Conservation (phyloP, 2,113 vertebrate genomes). For the Nibea albiflora region DNA sequence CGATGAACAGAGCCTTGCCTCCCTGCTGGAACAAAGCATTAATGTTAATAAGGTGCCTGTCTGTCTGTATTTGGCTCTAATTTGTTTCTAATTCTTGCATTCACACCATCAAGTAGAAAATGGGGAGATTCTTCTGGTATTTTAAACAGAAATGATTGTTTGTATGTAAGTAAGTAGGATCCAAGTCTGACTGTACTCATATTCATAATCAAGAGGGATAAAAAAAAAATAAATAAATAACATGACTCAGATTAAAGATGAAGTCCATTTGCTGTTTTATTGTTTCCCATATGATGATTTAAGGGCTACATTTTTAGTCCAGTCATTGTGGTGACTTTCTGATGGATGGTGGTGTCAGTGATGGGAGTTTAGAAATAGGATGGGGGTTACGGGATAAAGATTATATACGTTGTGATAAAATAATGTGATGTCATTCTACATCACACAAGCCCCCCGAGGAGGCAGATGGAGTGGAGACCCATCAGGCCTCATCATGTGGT, state of each 20-base stretch:
- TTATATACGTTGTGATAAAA: neutral
- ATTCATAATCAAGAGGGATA: neutral
- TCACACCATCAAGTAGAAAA: neutral
- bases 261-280: neutral
- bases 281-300: neutral
- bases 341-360: neutral
- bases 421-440: neutral
- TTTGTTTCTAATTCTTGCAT: neutral
- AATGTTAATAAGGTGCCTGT: conserved; percentile 13
- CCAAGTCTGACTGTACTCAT: neutral
- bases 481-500: conserved; percentile 14
- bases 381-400: neutral
- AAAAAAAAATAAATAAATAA: neutral
- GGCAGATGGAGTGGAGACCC: conserved; percentile 11
- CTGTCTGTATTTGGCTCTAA: neutral
- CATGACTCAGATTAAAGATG: neutral
- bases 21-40: conserved; percentile 1
- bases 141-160: neutral
- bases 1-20: neutral
- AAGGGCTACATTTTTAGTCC: neutral
- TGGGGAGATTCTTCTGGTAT: neutral
- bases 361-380: neutral
- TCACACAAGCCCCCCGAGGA: neutral
- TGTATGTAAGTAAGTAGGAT: neutral
- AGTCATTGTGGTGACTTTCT: neutral